Evolutionary conservation across 23 tunicate genomes (phyloP), one percentile per base, ranked within the genome.

Genomic region (Halocynthia aurantium): DNA sequence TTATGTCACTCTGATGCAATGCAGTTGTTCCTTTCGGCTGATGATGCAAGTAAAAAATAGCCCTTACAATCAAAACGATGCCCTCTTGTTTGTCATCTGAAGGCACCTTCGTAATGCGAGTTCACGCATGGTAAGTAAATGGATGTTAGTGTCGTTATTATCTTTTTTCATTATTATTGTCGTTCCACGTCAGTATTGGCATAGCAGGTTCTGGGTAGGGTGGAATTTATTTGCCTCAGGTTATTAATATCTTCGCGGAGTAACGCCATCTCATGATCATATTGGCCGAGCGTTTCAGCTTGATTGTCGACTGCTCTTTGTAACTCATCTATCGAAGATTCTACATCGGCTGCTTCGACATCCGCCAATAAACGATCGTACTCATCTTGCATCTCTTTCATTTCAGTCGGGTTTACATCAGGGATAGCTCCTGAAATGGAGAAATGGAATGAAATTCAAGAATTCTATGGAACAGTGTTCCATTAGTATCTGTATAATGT

Each of bases 191-290:
- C 50, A 53, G 64, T 75, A 22, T 56, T 72, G 7, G 77, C 52
- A 12, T 77, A 78, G 76, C 98, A 92, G 6, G 52, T 61, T 57
- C 40, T 58, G 7, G 98, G 98, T 52, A 92, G 51, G 12, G 92
- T 52, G 13, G 61, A 77, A 11, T 70, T 50, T 69, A 92, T 92
- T 19, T 86, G 77, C 73, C 56, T 53, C 80, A 92, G 76, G 69
- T 92, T 92, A n/a, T 57, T 82, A 8, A 92, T 70, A 61, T 86
- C 92, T 7, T 61, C 76, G 5, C 61, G 57, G 22, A 92, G 55
- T 22, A 22, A 49, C 49, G 72, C 75, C 50, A 92, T 82, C 72
- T 86, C 77, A 13, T 49, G 58, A 66, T 86, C 88, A 73, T 92
- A 92, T 8, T 52, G 52, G 8, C 17, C 70, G 20, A 86, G 20